Evolutionary conservation across 2,888 invertebrate genomes (phyloP).

Genomic region (Spilosoma lubricipeda): DNA sequence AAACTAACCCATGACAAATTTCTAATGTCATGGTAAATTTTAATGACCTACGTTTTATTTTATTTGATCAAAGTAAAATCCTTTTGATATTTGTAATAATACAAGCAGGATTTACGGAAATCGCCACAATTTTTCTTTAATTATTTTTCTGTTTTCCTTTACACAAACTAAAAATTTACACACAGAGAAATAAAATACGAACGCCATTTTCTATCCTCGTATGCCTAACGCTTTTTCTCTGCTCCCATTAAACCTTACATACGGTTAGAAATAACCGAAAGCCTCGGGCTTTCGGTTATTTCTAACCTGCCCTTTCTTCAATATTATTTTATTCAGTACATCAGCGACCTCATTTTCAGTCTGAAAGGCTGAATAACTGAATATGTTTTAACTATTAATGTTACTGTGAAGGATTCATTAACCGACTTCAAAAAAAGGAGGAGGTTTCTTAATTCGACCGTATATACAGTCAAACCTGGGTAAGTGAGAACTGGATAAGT

Average conservation of each 20-base stretch:
- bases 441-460: too few species aligned
- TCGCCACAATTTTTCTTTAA: neutral
- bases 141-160: neutral
- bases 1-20: too few species aligned
- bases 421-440: too few species aligned
- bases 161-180: neutral
- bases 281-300: neutral
- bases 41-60: too few species aligned
- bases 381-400: neutral
- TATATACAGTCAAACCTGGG: too few species aligned
- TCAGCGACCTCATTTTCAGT: neutral
- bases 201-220: neutral
- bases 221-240: neutral
- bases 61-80: too few species aligned
- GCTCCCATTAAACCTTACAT: slow-evolving; percentile 1
- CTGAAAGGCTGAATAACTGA: neutral
- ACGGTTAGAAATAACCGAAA: too few species aligned
- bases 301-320: neutral
- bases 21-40: too few species aligned
- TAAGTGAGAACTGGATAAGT: too few species aligned
- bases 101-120: too few species aligned
- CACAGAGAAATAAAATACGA: neutral
- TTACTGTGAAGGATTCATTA: neutral
- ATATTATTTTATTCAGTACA: neutral
- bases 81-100: too few species aligned